Conservation (phyloP, 1,140 invertebrate genomes). For the Drosophila lowei region DNA sequence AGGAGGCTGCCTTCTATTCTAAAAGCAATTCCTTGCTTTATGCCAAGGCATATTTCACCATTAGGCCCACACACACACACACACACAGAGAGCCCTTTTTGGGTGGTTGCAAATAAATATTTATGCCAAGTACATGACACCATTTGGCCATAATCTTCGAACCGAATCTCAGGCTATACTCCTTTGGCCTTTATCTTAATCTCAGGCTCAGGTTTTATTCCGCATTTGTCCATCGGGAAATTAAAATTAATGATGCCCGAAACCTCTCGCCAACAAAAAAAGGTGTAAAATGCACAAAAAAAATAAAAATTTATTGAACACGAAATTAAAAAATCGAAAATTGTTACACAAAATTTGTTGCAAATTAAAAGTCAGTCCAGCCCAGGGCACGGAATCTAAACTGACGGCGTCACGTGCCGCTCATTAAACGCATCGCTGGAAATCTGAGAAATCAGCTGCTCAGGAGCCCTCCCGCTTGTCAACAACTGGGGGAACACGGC, state of each 20-base stretch:
- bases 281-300: conserved; percentile 54
- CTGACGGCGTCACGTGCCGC: conserved; percentile 67
- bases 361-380: conserved; percentile 49
- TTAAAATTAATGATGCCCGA: conserved; percentile 60
- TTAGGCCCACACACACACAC: conserved; percentile 40
- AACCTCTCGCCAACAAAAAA: conserved; percentile 11
- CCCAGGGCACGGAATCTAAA: conserved; percentile 28
- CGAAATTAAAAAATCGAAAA: conserved; percentile 43
- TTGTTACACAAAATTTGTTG: conserved; percentile 35
- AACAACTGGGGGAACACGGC: conserved; percentile 47
- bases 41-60: conserved; percentile 52
- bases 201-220: conserved; percentile 10
- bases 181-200: conserved; percentile 20
- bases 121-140: conserved; percentile 59
- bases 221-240: conserved; percentile 40
- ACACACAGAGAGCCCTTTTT: conserved; percentile 7
- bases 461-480: conserved; percentile 29
- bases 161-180: conserved; percentile 11
- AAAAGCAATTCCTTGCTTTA: conserved; percentile 58
- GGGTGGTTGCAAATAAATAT: conserved; percentile 52
- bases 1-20: conserved; percentile 9
- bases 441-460: conserved; percentile 68
- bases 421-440: conserved; percentile 82
- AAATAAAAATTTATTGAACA: conserved; percentile 57
- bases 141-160: conserved; percentile 51